Evolutionary conservation across 2,113 vertebrate genomes (phyloP), one percentile per base, ranked within the genome.

Genomic region (Natator depressus): DNA sequence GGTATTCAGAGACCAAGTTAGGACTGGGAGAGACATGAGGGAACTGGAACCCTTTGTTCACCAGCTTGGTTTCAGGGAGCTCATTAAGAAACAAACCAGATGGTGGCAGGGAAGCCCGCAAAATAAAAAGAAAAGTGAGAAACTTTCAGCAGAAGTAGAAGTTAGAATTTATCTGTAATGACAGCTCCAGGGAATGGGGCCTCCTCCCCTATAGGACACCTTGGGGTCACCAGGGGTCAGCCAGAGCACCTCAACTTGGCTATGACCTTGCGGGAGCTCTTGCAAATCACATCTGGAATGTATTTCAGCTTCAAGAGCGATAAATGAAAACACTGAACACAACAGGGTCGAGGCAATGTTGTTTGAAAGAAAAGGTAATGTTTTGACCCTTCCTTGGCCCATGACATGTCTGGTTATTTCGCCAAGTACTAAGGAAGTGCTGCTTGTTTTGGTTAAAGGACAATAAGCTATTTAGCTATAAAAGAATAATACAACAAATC

Each of bases 231-330:
- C 42, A 13, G 38, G 93, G 97, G 96, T 93, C 97, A 97, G 54
- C 83, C 94, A 93, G 87, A 97, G 96, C 96, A 95, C 96, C 98
- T 97, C 88, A 6, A 84, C 90, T 97, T 97, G 97, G 96, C 97
- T 95, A 82, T 97, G 97, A 98, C 97, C 97, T 97, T 97, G 96
- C 7, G 0, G 94, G 59, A 97, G 97, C 84, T 96, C 95, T 96
- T 90, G 89, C 95, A 93, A 95, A 94, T 91, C 94, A 98, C 98
- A 98, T 98, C 98, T 98, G 98, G 98, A 98, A 98, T 53, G 83
- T 85, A 97, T 98, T 98, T 97, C 91, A 42, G 95, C 95, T 98
- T 97, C 97, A 93, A 93, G 97, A 97, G 97, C 95, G 96, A 97
- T 97, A 97, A 98, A 97, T 82, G 97, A 95, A 97, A 97, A 97